Evolutionary conservation across 1,140 invertebrate genomes (phyloP).

Genomic region (Orchesella cincta): DNA sequence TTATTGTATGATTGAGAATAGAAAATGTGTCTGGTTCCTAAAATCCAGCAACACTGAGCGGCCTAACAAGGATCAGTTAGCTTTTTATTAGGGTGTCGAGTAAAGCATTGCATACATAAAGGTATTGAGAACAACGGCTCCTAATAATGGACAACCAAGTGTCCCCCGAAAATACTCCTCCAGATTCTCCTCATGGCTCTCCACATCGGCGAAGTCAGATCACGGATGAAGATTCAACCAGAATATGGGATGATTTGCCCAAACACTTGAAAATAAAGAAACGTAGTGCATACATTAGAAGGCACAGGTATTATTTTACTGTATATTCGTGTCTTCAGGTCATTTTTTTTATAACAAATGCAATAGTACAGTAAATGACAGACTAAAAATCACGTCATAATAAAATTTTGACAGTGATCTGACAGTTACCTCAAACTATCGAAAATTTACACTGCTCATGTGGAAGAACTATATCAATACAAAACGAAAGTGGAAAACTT

Average conservation of each 20-base stretch:
- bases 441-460: constrained; percentile 6
- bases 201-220: too few relatives aligned
- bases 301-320: constrained; percentile 14
- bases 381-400: background rate
- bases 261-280: constrained; percentile 4
- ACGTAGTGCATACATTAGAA: background rate
- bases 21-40: too few relatives aligned
- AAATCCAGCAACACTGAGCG: too few relatives aligned
- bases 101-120: too few relatives aligned
- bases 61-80: too few relatives aligned
- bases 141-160: too few relatives aligned
- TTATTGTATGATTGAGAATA: too few relatives aligned
- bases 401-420: background rate
- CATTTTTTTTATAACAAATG: background rate
- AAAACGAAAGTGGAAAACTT: constrained; percentile 5
- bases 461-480: constrained; percentile 15
- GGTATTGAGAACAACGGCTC: too few relatives aligned
- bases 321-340: background rate
- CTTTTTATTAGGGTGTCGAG: too few relatives aligned
- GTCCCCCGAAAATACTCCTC: too few relatives aligned
- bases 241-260: constrained; percentile 24
- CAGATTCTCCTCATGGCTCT: too few relatives aligned
- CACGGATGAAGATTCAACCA: background rate
- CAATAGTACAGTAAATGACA: background rate
- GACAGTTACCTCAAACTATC: background rate